Evolutionary conservation across 1,140 invertebrate genomes (phyloP), one percentile per base, ranked within the genome.

Genomic region (Rhopalosiphum maidis): DNA sequence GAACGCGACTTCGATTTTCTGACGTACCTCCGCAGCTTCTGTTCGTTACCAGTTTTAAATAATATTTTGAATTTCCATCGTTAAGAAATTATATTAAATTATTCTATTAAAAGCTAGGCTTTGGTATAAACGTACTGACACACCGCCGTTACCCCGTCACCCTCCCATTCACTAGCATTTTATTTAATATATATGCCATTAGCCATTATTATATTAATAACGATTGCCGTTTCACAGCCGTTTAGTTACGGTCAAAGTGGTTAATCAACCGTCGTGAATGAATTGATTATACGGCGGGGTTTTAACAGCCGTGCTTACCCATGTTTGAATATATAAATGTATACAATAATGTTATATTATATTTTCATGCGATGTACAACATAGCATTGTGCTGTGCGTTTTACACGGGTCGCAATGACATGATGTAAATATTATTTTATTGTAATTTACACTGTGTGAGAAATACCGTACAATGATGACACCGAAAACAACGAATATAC

Each of bases 181-280:
- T 23, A 6, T 3, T 77, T 77, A 18, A 77, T 77, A 21, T 77
- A 15, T 77, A 77, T 77, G 60, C n/a, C 60, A 68, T 68, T 15
- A 9, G 43, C 46, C 46, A 77, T 77, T 77, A n/a, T 77, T 77
- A n/a, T 77, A n/a, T 90, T 51, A 77, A n/a, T n/a, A 41, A n/a
- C 30, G 55, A 55, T 85, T 48, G 91, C 43, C 68, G 46, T 92
- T 35, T 92, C 46, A 9, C 88, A 22, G 48, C 48, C 35, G 46
- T n/a, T 92, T 83, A 82, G 91, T 85, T 83, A 83, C 91, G 68
- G 91, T 92, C 91, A 92, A 85, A 92, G 91, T 92, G 91, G 91
- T 92, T 46, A 83, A 83, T 92, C 91, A 48, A 82, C 68, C 91
- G 68, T 54, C n/a, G 23, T 23, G 68, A 54, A 92, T 91, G 30